A percentile compares a stretch with the other conserved stretches of the same genome.
phyloP scores from a whole-genome alignment of 2,888 invertebrate species.

The Polietes domitor region DNA sequence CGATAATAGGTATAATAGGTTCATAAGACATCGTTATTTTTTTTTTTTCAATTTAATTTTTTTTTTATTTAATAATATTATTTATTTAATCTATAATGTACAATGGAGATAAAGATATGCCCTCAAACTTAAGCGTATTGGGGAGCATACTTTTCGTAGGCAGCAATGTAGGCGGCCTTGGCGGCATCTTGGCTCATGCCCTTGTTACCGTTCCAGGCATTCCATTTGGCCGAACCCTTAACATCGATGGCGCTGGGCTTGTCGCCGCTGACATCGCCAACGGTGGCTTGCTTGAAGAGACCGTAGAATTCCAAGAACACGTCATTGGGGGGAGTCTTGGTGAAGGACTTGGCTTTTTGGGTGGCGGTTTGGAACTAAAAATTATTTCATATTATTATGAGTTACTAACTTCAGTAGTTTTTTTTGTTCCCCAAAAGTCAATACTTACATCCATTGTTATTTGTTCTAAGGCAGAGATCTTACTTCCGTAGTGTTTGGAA shows the following conservation, averaged over 20 bases:
- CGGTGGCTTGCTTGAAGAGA: conserved; percentile 91
- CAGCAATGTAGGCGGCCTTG: conserved; percentile 89
- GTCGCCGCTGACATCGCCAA: conserved; percentile 90
- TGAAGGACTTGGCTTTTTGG: conserved; percentile 88
- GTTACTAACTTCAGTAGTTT: too few relatives aligned
- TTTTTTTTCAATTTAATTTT: too few relatives aligned
- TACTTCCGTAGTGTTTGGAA: neutral
- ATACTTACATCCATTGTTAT: neutral
- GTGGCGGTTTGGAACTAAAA: conserved; percentile 87
- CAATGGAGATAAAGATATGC: too few relatives aligned
- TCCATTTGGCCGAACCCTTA: conserved; percentile 97
- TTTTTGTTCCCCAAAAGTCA: too few relatives aligned
- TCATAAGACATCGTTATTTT: too few relatives aligned
- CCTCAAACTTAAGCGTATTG: conserved; percentile 81
- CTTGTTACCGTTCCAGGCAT: conserved; percentile 93
- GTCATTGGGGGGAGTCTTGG: conserved; percentile 88
- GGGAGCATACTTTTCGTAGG: conserved; percentile 83
- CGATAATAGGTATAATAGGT: too few relatives aligned
- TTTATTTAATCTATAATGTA: too few relatives aligned
- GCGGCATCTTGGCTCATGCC: conserved; percentile 90
- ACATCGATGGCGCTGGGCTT: conserved; percentile 93
- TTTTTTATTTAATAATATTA: too few relatives aligned
- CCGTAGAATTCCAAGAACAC: conserved; percentile 93
- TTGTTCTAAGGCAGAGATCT: neutral
- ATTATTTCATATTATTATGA: too few relatives aligned